Base-by-base conservation (phyloP, 2,888 invertebrate genomes). In the Hemistola chrysoprasaria region DNA sequence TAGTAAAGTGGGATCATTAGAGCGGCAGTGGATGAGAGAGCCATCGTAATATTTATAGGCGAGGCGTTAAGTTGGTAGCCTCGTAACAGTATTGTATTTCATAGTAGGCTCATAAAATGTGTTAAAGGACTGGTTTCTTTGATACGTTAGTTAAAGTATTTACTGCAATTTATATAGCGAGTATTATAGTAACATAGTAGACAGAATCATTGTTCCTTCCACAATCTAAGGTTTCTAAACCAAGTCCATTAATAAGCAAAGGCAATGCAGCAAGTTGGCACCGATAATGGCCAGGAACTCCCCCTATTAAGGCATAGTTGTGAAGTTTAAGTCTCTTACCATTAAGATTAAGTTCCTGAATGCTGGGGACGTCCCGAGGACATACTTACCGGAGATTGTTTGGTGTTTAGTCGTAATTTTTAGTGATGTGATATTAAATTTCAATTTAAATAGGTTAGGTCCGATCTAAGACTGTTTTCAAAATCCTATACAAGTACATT, bases 271-370 rank as follows among this genome's bases (percentile, higher is more conserved):
- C 32, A 47, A 47, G 38, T 41, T 35, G 30, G 30, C 31, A 31
- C 51, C 59, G 62, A 67, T 70, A 71, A 70, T 71, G 62, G 65
- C 46, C 34, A 45, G 33, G 33, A 65, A 67, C 56, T 70, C 62
- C 42, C 46, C 50, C 66, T 66, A 71, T 73, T 71, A 72, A 50
- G 57, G 48, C 57, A 65, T 63, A 65, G 60, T 65, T 62, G 16
- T 47, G 40, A 48, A 42, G 46, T 40, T 44, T 31, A 32, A 31
- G 63, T 67, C 56, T 69, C 62, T 43, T 45, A 48, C 66, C 66
- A 71, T 73, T 71, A 72, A 52, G 57, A 49, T 57, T 62, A 63
- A 65, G 60, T 65, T 62, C 49, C 44, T 46, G 52, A 50, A 46
- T 58, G 47, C 52, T 32, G 40, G 51, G 38, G 60, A 45, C 38